Conservation (phyloP, 1,140 invertebrate genomes). For the Drosophila biarmipes region DNA sequence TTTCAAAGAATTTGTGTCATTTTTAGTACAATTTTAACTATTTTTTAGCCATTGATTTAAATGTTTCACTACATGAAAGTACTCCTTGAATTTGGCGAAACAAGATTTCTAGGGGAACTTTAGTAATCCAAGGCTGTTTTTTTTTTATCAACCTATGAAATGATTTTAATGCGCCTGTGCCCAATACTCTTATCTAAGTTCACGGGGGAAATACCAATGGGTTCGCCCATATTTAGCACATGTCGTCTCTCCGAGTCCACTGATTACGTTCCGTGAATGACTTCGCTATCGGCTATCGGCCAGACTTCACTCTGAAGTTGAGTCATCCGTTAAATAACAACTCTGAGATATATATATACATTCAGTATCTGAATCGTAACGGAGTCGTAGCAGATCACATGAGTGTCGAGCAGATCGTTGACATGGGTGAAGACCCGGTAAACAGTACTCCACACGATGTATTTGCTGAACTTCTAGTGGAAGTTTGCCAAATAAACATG, state of each 20-base stretch:
- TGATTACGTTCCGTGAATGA: slow-evolving; percentile 27
- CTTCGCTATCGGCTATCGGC: slow-evolving; percentile 14
- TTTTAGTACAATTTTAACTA: background rate
- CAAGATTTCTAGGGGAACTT: background rate
- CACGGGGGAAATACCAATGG: slow-evolving; percentile 13
- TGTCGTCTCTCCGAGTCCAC: slow-evolving; percentile 1
- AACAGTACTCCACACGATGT: slow-evolving; percentile 17
- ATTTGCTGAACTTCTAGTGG: slow-evolving; percentile 7
- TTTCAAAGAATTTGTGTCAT: background rate
- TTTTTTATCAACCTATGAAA: background rate
- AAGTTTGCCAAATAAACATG: slow-evolving; percentile 56
- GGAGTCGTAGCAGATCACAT: slow-evolving; percentile 34
- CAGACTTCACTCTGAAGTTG: slow-evolving; percentile 16
- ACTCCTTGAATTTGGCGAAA: background rate
- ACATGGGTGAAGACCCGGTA: slow-evolving; percentile 37
- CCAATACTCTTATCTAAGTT: slow-evolving; percentile 31
- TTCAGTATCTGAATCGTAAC: slow-evolving; percentile 14
- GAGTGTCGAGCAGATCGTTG: slow-evolving; percentile 33
- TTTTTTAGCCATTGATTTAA: background rate
- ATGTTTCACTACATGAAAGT: too few relatives aligned
- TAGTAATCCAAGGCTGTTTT: background rate
- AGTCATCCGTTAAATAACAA: slow-evolving; percentile 36
- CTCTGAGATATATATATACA: slow-evolving; percentile 2
- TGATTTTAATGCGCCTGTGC: background rate
- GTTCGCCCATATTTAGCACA: slow-evolving; percentile 17